Evolutionary conservation across 2,888 invertebrate genomes (phyloP), one percentile per base, ranked within the genome.

Genomic region (Parochlus steinenii): DNA sequence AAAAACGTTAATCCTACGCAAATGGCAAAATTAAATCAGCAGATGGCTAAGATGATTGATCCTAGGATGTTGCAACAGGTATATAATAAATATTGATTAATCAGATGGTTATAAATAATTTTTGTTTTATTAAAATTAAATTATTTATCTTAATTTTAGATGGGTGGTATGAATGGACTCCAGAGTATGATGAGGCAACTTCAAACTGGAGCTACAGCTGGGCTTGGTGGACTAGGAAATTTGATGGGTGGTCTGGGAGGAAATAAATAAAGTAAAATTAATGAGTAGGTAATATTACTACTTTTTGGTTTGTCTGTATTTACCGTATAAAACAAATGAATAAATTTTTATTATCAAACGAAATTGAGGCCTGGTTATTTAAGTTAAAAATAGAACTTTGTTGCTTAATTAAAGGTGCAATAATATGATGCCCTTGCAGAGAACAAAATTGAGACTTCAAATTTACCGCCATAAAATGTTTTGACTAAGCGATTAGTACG

Each of bases 1-100:
- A 97, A 95, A 60, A 98, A 98, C 61, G 92, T 99, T 0, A 98
- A 98, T 61, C 92, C 87, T 44, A 79, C 79, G 22, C 97, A 99
- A 65, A 97, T 99, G 92, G 87, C 90, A 1, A 95, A 95, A 61
- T 67, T 99, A 7, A 97, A 98, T 61, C 93, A 95, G 59, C 95
- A 98, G 64, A 97, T 99, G 93, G 95, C 97, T 5, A 92, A 89
- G 60, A 95, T 98, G 92, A 99, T 99, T 82, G 98, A 99, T 62
- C 98, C 98, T 0, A 68, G 93, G 39, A 89, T 99, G 44, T 64
- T 99, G 32, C 93, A 97, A 49, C 97, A 98, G 39, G 43, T 43
- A 26, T 30, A 11, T 55, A 80, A 79, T 76, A 78, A 76, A 68
- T 47, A 11, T 37, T 32, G 27, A 32, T 19, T 3, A 40, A 8